Conservation (phyloP, 2,113 vertebrate genomes). For the Ptilonorhynchus violaceus region DNA sequence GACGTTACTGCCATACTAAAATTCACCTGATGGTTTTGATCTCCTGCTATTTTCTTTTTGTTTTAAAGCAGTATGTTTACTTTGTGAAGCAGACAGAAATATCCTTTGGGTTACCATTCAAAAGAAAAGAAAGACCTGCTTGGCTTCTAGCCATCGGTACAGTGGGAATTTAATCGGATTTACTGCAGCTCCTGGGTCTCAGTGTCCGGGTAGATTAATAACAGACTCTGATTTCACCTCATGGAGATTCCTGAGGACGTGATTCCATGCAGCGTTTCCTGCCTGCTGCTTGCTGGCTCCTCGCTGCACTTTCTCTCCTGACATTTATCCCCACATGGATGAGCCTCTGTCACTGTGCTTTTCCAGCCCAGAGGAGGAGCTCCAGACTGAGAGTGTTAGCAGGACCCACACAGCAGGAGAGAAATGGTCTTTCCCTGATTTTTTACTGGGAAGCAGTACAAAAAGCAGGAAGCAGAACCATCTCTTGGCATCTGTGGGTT, state of each 20-base stretch:
- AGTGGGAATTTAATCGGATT: conserved; percentile 61
- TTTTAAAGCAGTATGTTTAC: not conserved
- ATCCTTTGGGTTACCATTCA: not conserved
- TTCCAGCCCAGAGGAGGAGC: conserved; percentile 1
- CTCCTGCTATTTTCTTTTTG: not conserved
- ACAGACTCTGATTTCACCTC: conserved; percentile 43
- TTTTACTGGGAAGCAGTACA: not conserved
- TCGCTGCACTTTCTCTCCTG: not conserved
- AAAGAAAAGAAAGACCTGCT: not conserved
- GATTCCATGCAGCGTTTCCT: not conserved
- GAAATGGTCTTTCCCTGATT: not conserved
- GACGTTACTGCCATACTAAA: not conserved
- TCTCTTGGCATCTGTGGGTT: not conserved
- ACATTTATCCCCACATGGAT: not conserved
- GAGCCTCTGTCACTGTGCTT: not conserved
- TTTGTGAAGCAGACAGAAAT: not conserved
- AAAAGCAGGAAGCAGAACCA: not conserved
- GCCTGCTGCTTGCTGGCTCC: not conserved
- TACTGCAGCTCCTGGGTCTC: conserved; percentile 12
- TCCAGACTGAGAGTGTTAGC: not conserved
- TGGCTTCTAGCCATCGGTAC: conserved; percentile 19
- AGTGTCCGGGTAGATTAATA: conserved; percentile 47
- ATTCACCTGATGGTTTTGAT: not conserved
- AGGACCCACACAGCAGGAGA: not conserved
- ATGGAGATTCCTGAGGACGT: not conserved